These are phyloP conservation scores for Ahaetulla prasina DNA, from an alignment of 2,113 vertebrate species.

Conservation along the genomic window DNA sequence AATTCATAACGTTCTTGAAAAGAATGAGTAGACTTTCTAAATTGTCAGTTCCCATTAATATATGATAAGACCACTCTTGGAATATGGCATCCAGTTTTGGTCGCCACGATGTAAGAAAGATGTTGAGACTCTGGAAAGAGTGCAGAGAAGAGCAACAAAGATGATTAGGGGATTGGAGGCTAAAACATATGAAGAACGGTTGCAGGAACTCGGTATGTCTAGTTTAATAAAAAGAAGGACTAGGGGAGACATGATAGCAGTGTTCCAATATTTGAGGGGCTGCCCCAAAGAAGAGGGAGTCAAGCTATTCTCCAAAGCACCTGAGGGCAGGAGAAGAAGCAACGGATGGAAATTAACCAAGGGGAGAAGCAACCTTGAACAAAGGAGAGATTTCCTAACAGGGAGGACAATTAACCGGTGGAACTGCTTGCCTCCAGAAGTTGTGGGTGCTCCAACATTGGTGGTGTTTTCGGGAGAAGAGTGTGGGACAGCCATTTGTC, in stretches of 20 bases:
- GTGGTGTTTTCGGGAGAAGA: background rate
- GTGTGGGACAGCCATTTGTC: background rate
- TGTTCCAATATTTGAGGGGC: too few relatives aligned
- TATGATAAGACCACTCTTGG: background rate
- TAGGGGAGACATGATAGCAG: too few relatives aligned
- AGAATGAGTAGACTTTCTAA: background rate
- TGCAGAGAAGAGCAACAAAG: background rate
- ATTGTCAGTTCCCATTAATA: background rate
- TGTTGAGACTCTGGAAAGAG: background rate
- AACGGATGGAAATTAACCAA: too few relatives aligned
- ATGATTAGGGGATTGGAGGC: background rate
- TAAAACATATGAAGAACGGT: accelerated
- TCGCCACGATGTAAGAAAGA: too few relatives aligned
- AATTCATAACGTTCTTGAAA: background rate
- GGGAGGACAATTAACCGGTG: too few relatives aligned
- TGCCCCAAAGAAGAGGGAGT: too few relatives aligned
- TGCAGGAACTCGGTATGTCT: background rate
- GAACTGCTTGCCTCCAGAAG: background rate
- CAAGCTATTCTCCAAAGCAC: too few relatives aligned
- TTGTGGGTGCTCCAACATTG: too few relatives aligned
- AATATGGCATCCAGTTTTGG: too few relatives aligned
- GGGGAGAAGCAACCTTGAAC: too few relatives aligned
- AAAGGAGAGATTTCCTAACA: too few relatives aligned
- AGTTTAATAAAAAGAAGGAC: background rate
- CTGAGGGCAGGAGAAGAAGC: too few relatives aligned